Base-by-base conservation (phyloP, 1,140 invertebrate species). In the Brachystomella parvula region DNA sequence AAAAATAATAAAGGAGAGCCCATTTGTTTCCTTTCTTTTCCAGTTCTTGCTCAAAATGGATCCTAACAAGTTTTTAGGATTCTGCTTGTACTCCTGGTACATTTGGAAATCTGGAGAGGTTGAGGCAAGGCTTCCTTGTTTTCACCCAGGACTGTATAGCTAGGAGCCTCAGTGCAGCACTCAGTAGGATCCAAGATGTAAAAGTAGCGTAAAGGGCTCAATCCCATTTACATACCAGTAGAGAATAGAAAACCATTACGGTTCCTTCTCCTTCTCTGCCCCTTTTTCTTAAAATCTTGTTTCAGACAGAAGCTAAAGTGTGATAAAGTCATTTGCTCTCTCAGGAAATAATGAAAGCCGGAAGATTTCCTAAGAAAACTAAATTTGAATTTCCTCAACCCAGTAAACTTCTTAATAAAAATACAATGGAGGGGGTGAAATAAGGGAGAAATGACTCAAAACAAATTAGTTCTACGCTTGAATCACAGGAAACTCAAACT, bases 261-360 rank as follows among this genome's bases (percentile, higher is more conserved):
- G 21, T 15, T n/a, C 39, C 9, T n/a, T 12, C 9, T 44, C 39
- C n/a, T 44, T 44, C 9, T 12, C 39, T 44, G 9, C n/a, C 39
- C 39, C 9, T 9, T n/a, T n/a, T n/a, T 44, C 39, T 12, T 12
- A n/a, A 44, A 44, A n/a, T 9, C 39, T 9, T n/a, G 39, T 17
- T n/a, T n/a, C n/a, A n/a, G n/a, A n/a, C n/a, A 53, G 49, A 6
- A 53, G 24, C 49, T 17, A 53, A 53, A 53, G 49, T 53, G 49
- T 53, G 49, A 53, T 53, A 15, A 53, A 53, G 49, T 53, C 49
- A 53, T 53, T 53, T 53, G 24, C 24, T 53, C n/a, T 53, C 49
- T 39, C 6, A 39, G 19, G 6, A 39, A 39, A 6, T 39, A 39
- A 6, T 19, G 19, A 39, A 6, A 39, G 6, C 35, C 35, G 19